These are phyloP conservation scores for Globodera ellingtonae DNA, from an alignment of 1,140 invertebrate species.

Conservation along the genomic window DNA sequence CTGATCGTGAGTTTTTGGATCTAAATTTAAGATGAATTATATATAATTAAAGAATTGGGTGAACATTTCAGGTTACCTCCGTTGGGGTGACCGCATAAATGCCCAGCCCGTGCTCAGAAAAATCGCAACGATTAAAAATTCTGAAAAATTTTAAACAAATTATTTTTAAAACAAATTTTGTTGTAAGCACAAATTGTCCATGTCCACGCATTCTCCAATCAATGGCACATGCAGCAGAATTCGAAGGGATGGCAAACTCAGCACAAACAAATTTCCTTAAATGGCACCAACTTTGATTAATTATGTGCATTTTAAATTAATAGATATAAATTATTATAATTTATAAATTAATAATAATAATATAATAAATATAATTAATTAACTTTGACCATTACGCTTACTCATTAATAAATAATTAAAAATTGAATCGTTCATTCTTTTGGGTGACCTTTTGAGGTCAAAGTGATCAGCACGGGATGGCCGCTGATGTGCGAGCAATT, in stretches of 20 bases:
- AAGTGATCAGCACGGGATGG: conserved; percentile 55
- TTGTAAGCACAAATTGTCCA: conserved; percentile 60
- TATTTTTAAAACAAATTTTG: conserved; percentile 23
- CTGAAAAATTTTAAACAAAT: conserved; percentile 47
- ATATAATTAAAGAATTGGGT: neutral
- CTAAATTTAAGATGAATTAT: conserved; percentile 33
- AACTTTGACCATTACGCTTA: too few species aligned
- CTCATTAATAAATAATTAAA: too few species aligned
- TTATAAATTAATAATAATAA: too few species aligned
- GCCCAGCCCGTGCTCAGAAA: conserved; percentile 63
- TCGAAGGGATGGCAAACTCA: conserved; percentile 58
- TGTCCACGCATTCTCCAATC: conserved; percentile 59
- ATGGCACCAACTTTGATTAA: neutral
- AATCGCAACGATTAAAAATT: conserved; percentile 53
- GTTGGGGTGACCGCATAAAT: conserved; percentile 59
- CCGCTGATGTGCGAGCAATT: conserved; percentile 58
- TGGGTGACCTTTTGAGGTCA: conserved; percentile 53
- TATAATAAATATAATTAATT: too few species aligned
- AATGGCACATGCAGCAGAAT: conserved; percentile 44
- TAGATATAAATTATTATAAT: too few species aligned
- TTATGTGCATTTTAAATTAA: too few species aligned
- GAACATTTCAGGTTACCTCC: conserved; percentile 42
- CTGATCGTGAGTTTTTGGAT: conserved; percentile 65
- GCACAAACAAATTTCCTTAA: conserved; percentile 44
- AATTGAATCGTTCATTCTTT: too few species aligned